Evolutionary conservation across 2,888 invertebrate genomes (phyloP), one percentile per base, ranked within the genome.

Genomic region (Campoletis raptor): DNA sequence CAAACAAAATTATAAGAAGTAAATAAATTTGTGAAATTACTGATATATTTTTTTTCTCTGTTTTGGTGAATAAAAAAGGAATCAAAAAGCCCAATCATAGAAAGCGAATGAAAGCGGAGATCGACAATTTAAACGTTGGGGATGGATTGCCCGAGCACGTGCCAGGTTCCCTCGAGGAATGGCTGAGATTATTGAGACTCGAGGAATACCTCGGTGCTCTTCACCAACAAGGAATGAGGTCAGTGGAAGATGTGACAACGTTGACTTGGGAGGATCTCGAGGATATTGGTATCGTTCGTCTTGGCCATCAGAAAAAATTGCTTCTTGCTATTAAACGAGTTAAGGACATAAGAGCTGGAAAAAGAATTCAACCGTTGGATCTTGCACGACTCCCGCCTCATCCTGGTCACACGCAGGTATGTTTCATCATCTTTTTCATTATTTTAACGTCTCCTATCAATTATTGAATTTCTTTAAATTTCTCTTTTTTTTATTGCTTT

Each of bases 251-350:
- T 94, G 98, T 99, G 81, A 98, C 98, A 48, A 98, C 99, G 93
- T 96, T 99, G 80, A 98, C 98, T 85, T 99, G 99, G 99, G 99
- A 99, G 94, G 99, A 99, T 95, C 96, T 99, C 93, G 99, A 99
- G 95, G 99, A 99, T 93, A 98, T 99, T 94, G 98, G 98, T 83
- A 98, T 98, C 92, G 97, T 98, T 37, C 97, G 98, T 92, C 95
- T 98, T 93, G 99, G 99, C 52, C 99, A 99, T 94, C 99, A 99
- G 95, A 99, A 99, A 96, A 98, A 99, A 95, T 97, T 99, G 90
- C 96, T 99, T 93, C 95, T 99, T 93, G 99, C 99, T 87, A 98
- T 99, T 91, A 99, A 99, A 95, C 96, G 99, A 94, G 97, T 99
- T 79, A 99, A 99, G 95, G 98, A 99, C 94, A 98, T 98, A 85